Evolutionary conservation across 2,888 invertebrate genomes (phyloP).

Genomic region (Zonitis immaculata): DNA sequence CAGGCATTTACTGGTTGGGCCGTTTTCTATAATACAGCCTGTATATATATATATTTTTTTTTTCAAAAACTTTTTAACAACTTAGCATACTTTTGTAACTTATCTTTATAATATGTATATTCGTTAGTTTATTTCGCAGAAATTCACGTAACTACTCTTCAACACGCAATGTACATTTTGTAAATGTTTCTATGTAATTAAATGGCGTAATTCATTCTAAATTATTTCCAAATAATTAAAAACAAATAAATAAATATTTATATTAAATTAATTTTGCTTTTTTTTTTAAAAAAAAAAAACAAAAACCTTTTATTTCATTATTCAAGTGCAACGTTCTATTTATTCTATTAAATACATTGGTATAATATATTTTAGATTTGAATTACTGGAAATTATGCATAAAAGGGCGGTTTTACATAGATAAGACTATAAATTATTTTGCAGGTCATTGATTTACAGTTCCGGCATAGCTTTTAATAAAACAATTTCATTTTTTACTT

Average conservation of each 20-base stretch:
- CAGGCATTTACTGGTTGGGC: too few species aligned
- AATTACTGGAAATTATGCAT: background rate
- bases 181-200: constrained; percentile 25
- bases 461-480: constrained; percentile 22
- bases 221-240: background rate
- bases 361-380: too few species aligned
- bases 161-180: constrained; percentile 26
- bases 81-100: constrained; percentile 21
- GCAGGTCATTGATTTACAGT: constrained; percentile 26
- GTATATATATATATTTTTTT: too few species aligned
- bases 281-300: background rate
- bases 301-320: too few species aligned
- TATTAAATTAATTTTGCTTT: too few species aligned
- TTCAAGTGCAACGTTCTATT: too few species aligned
- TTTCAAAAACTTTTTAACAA: background rate
- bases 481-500: background rate
- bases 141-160: constrained; percentile 21
- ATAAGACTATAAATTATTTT: constrained; percentile 24
- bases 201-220: constrained; percentile 22
- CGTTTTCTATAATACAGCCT: too few species aligned
- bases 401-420: constrained; percentile 27
- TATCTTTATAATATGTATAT: constrained; percentile 13
- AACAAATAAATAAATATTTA: too few species aligned
- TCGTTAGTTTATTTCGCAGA: constrained; percentile 19
- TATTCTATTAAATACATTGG: too few species aligned